phyloP scores from a whole-genome alignment of 2,797 vertebrate species.

The Cetoscarus ocellatus region DNA sequence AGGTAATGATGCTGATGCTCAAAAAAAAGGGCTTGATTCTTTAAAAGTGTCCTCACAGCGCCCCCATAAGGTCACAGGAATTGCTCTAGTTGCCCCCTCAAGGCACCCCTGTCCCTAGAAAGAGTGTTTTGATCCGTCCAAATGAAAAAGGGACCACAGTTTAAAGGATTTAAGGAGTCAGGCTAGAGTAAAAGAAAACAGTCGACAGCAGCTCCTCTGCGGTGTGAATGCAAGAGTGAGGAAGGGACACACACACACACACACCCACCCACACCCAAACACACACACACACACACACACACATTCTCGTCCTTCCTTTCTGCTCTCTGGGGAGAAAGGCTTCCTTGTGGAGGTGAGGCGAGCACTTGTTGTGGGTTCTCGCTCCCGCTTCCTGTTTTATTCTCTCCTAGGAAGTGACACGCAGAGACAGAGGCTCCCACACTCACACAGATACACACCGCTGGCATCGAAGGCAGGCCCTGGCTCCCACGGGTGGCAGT shows the following conservation, averaged over 20 bases:
- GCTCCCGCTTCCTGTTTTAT: slow-evolving; percentile 70
- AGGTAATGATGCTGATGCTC: too few relatives aligned
- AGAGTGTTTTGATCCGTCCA: background rate
- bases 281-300: slow-evolving; percentile 21
- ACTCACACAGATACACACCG: slow-evolving; percentile 18
- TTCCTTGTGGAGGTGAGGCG: slow-evolving; percentile 72
- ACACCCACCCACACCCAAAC: slow-evolving; percentile 14
- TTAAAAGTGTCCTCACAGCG: background rate
- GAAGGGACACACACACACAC: slow-evolving; percentile 1
- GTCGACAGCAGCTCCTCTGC: slow-evolving; percentile 9
- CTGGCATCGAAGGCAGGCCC: slow-evolving; percentile 48
- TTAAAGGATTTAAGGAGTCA: background rate
- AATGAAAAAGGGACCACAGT: slow-evolving; percentile 1
- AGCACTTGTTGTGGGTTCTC: slow-evolving; percentile 46
- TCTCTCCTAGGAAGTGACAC: slow-evolving; percentile 80
- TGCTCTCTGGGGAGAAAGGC: slow-evolving; percentile 61
- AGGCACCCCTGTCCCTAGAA: background rate
- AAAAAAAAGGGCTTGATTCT: too few relatives aligned
- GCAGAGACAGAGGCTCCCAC: slow-evolving; percentile 47
- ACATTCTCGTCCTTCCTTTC: slow-evolving; percentile 10
- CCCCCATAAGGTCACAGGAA: too few relatives aligned
- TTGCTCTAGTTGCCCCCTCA: background rate
- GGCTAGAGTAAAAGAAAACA: slow-evolving; percentile 16
- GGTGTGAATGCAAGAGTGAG: slow-evolving; percentile 30
- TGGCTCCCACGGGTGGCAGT: slow-evolving; percentile 49